phyloP scores from a whole-genome alignment of 2,113 vertebrate species.

The Mus pahari region DNA sequence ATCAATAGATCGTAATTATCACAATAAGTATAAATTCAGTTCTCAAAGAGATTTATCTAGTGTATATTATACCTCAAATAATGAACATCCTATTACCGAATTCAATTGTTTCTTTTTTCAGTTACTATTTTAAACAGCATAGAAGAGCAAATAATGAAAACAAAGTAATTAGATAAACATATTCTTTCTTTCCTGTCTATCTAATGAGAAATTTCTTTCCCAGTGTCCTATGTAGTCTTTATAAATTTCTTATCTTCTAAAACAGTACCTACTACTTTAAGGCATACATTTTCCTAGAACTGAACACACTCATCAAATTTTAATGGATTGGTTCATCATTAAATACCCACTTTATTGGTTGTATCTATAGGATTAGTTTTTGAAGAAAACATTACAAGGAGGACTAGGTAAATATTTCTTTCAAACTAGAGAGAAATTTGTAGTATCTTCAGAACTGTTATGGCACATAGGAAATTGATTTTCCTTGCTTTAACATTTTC shows the following conservation, averaged over 20 bases:
- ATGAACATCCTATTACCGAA: neutral
- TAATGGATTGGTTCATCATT: neutral
- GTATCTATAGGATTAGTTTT: neutral
- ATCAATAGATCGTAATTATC: neutral
- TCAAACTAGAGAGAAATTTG: neutral
- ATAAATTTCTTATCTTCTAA: neutral
- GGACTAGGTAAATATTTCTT: neutral
- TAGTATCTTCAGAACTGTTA: neutral
- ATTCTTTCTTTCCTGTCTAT: neutral
- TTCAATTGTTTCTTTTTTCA: neutral
- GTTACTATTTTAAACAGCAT: neutral
- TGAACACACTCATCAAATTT: neutral
- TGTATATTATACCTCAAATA: conserved; percentile 22
- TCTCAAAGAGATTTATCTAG: conserved; percentile 23
- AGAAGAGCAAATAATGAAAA: neutral
- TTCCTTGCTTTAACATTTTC: neutral
- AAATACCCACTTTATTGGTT: neutral
- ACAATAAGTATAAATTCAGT: neutral
- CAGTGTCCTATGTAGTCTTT: neutral
- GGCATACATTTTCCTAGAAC: neutral
- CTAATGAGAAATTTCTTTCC: neutral
- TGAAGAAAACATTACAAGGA: neutral
- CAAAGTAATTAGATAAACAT: neutral
- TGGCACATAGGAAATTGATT: neutral
- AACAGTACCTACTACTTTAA: neutral